Percentiles rank a stretch among this genome's conserved stretches.
Conservation (phyloP, 2,113 vertebrate species). For the Astur gentilis region DNA sequence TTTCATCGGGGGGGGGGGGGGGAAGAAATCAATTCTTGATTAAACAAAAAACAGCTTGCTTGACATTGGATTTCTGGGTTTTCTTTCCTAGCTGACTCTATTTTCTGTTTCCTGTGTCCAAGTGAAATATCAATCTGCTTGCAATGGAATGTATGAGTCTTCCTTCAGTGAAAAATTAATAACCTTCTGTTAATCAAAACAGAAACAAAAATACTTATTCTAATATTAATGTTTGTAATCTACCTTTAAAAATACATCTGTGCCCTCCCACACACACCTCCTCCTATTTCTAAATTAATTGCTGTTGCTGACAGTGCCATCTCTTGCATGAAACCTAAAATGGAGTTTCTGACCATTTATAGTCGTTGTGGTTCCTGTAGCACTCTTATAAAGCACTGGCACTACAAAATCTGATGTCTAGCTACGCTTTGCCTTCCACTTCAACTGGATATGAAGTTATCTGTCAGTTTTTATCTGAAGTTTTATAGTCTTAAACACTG, state of each 20-base stretch:
- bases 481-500: neutral
- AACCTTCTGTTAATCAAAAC: slow-evolving; percentile 25
- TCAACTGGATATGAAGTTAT: neutral
- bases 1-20: fast-evolving
- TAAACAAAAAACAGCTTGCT: neutral
- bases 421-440: neutral
- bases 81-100: neutral
- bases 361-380: neutral
- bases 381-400: neutral
- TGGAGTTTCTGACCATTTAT: slow-evolving; percentile 26
- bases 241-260: slow-evolving; percentile 29
- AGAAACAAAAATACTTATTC: slow-evolving; percentile 40
- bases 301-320: slow-evolving; percentile 42
- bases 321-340: slow-evolving; percentile 49
- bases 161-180: neutral
- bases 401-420: neutral
- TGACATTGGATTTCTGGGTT: neutral
- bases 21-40: neutral
- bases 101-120: neutral
- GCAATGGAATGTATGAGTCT: neutral
- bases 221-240: slow-evolving; percentile 42
- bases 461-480: neutral
- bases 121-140: slow-evolving; percentile 11
- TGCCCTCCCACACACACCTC: slow-evolving; percentile 2
- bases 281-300: slow-evolving; percentile 30